phyloP scores from a whole-genome alignment of 2,888 invertebrate genomes.

The Drosophila histrio region DNA sequence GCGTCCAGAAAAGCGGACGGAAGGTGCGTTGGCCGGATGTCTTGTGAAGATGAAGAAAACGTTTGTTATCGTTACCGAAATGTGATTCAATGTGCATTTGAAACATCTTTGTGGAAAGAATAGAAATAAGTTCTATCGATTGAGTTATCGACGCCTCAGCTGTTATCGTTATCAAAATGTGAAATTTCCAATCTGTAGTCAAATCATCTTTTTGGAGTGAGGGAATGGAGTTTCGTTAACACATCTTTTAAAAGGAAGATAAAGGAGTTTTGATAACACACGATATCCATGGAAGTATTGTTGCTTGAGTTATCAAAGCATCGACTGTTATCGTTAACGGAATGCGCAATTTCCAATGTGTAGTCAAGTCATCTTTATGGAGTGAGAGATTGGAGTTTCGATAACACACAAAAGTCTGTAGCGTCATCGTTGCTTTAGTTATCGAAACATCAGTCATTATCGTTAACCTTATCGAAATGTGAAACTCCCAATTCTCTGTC shows the following conservation, averaged over 20 bases:
- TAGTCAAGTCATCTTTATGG: neutral
- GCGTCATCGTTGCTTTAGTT: too few relatives aligned
- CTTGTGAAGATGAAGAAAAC: neutral
- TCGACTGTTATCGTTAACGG: neutral
- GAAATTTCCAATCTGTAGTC: neutral
- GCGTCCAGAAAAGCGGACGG: conserved; percentile 1
- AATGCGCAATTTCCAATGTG: neutral
- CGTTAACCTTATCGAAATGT: too few relatives aligned
- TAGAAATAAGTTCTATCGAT: neutral
- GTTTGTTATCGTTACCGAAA: neutral
- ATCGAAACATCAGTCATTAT: neutral
- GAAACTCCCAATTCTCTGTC: too few relatives aligned
- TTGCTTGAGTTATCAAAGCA: too few relatives aligned
- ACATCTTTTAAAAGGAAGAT: neutral
- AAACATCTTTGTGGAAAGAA: neutral
- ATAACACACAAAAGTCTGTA: neutral
- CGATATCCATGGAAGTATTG: too few relatives aligned
- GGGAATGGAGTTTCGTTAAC: neutral
- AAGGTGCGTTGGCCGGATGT: conserved; percentile 44
- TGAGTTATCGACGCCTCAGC: too few relatives aligned
- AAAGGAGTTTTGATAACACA: neutral
- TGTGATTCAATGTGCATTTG: neutral
- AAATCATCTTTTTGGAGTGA: neutral
- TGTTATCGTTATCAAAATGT: too few relatives aligned
- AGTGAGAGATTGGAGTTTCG: neutral